phyloP scores from a whole-genome alignment of 2,113 vertebrate species.

The Columba livia region DNA sequence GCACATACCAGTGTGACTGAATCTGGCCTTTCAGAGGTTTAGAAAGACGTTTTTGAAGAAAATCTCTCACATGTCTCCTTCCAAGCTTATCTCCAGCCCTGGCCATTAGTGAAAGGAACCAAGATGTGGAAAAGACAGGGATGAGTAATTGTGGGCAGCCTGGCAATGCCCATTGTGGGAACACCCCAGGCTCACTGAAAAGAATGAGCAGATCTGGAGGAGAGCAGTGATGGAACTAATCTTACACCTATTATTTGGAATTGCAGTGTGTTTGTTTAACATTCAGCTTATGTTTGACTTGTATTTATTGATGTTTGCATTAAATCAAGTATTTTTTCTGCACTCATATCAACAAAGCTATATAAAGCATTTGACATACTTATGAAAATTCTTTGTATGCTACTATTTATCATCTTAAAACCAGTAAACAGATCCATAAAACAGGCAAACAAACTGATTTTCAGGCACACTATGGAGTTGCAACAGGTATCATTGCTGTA shows the following conservation, averaged over 20 bases:
- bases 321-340: slow-evolving; percentile 8
- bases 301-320: slow-evolving; percentile 28
- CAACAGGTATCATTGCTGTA: neutral
- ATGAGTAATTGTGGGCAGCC: neutral
- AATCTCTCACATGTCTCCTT: neutral
- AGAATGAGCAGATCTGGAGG: neutral
- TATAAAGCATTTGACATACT: slow-evolving; percentile 11
- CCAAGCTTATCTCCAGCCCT: neutral
- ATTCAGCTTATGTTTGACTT: slow-evolving; percentile 26
- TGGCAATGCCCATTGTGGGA: neutral
- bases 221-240: neutral
- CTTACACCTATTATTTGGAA: neutral
- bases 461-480: neutral
- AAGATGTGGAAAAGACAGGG: neutral
- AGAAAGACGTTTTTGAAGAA: neutral
- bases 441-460: neutral
- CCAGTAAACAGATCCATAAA: neutral
- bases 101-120: neutral
- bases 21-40: neutral
- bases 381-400: neutral
- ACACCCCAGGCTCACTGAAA: neutral
- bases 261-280: neutral
- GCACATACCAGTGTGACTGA: neutral
- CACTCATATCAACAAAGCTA: slow-evolving; percentile 15
- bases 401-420: slow-evolving; percentile 22